Base-by-base conservation (phyloP, 2,797 vertebrate species). In the Gymnopithys bicolor region DNA sequence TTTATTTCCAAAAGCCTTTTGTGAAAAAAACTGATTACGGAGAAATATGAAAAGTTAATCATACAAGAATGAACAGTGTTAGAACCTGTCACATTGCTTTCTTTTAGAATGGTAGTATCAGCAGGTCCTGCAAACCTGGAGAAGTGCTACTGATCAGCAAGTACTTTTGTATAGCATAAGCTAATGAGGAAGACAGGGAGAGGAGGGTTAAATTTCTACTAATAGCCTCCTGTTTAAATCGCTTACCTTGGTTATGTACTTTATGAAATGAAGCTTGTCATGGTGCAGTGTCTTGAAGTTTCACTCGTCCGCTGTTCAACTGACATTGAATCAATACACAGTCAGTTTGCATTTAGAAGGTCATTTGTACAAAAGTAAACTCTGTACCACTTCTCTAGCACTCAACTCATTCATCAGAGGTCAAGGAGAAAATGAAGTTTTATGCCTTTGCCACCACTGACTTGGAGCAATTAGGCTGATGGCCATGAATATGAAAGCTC, bases 401-500 rank as follows among this genome's bases (percentile, higher is more conserved):
- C 48, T 88, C 58, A 87, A 4, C 24, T 89, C 28, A n/a, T 88
- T 93, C 48, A 58, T 66, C 32, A 82, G 77, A 89, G 62, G 51
- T 94, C 70, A 90, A 81, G 63, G 46, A 84, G 74, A 79, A 95
- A 92, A 85, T 33, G 5, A 51, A 60, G n/a, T 68, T 77, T 87
- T 60, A 51, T 45, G 41, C 41, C 32, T 87, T 87, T 87, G 52
- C 71, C 41, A 30, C 52, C 17, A 35, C 33, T 51, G 32, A 60
- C 58, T 46, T 46, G 18, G 60, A 87, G 32, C 21, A 63, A 67
- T 84, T 74, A 74, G 75, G 33, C 67, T 77, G 41, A 35, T 76
- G 30, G 19, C 28, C 45, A n/a, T 39, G 71, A 82, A 32, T 60
- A 51, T 21, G 58, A 74, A 92, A 67, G 15, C 11, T 89, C 13